These are phyloP conservation scores for Ferrisia virgata DNA, from an alignment of 2,888 invertebrate genomes.

Conservation along the genomic window DNA sequence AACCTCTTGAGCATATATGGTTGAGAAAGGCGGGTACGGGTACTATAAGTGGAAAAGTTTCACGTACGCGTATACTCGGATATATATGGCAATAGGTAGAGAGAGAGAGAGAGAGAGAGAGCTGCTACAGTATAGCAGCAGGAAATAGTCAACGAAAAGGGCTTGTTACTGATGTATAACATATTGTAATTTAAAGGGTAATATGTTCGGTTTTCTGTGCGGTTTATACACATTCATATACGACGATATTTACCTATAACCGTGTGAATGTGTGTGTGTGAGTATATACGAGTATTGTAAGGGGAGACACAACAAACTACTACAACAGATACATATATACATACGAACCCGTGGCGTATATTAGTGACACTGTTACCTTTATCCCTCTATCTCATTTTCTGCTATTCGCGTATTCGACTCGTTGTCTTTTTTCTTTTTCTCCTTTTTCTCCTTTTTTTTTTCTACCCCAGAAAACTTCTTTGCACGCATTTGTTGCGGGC, in stretches of 20 bases:
- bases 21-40: not conserved
- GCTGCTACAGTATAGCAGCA: too few relatives aligned
- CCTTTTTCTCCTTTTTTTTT: not conserved
- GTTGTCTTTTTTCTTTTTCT: too few relatives aligned
- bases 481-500: not conserved
- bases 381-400: conserved; percentile 2
- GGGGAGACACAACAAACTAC: too few relatives aligned
- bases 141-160: conserved; percentile 24
- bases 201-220: conserved; percentile 36
- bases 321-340: too few relatives aligned
- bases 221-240: conserved; percentile 15
- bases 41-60: conserved; percentile 29
- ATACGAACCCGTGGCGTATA: conserved; percentile 13
- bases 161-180: conserved; percentile 39
- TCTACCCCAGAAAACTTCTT: not conserved
- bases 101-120: too few relatives aligned
- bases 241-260: too few relatives aligned
- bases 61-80: not conserved
- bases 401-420: not conserved
- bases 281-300: not conserved
- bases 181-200: conserved; percentile 41
- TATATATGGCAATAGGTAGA: too few relatives aligned
- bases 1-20: not conserved
- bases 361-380: conserved; percentile 33
- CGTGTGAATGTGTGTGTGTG: not conserved